These are phyloP conservation scores for Leptura quadrifasciata DNA, from an alignment of 2,888 invertebrate species.

Conservation along the genomic window DNA sequence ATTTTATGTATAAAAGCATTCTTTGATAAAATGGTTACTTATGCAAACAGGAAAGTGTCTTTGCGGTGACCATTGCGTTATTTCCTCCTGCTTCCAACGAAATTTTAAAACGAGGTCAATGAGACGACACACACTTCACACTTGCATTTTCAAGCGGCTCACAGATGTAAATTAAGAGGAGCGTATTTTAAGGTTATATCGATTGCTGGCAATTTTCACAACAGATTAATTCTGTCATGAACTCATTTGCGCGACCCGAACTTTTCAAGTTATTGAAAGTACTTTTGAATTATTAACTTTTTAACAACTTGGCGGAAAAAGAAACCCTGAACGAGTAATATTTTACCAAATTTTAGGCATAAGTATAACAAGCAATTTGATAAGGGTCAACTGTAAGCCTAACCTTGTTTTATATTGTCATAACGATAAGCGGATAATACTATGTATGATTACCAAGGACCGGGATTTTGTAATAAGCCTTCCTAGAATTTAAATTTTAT, in stretches of 20 bases:
- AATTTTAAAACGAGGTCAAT: too few relatives aligned
- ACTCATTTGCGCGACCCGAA: not conserved
- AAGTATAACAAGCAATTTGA: conserved; percentile 26
- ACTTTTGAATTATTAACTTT: conserved; percentile 11
- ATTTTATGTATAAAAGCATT: too few relatives aligned
- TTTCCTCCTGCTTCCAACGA: too few relatives aligned
- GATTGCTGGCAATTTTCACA: too few relatives aligned
- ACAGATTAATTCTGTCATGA: not conserved
- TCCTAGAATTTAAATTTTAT: not conserved
- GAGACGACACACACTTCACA: too few relatives aligned
- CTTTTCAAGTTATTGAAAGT: conserved; percentile 4
- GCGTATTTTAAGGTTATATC: too few relatives aligned
- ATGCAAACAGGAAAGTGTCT: too few relatives aligned
- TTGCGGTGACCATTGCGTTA: too few relatives aligned
- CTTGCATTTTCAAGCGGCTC: too few relatives aligned
- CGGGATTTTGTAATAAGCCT: not conserved
- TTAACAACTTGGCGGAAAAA: conserved; percentile 30
- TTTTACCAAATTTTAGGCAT: conserved; percentile 25
- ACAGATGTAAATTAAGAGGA: too few relatives aligned
- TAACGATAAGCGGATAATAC: conserved; percentile 23
- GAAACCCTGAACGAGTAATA: conserved; percentile 9
- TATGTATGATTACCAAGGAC: not conserved
- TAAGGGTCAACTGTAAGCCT: conserved; percentile 33
- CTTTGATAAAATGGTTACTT: too few relatives aligned
- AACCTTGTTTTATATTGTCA: conserved; percentile 34